These are phyloP conservation scores for Guaruba guarouba DNA, from an alignment of 2,113 vertebrate genomes.

Conservation along the genomic window DNA sequence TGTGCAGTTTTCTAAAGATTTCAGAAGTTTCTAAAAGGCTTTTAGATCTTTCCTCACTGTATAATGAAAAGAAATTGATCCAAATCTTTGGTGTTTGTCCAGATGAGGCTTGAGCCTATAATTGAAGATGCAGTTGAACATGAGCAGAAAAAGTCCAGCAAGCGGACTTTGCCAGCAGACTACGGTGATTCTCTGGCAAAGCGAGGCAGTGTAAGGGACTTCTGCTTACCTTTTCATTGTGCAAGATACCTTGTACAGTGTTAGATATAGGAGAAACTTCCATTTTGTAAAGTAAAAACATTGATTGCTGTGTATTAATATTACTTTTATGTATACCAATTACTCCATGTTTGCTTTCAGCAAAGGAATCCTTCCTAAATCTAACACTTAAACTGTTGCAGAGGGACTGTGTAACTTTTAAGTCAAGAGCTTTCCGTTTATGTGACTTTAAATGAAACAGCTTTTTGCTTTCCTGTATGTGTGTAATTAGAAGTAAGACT, in stretches of 20 bases:
- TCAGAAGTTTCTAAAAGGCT: conserved; percentile 61
- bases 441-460: conserved; percentile 27
- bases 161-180: conserved; percentile 98
- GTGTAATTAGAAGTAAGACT: conserved; percentile 16
- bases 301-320: conserved; percentile 62
- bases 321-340: conserved; percentile 63
- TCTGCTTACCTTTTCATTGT: conserved; percentile 82
- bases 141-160: conserved; percentile 99
- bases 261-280: conserved; percentile 83
- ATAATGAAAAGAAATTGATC: conserved; percentile 85
- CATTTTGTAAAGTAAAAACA: conserved; percentile 51
- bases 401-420: conserved; percentile 40
- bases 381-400: conserved; percentile 79
- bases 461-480: background rate
- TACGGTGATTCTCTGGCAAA: conserved; percentile 99
- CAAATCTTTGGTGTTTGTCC: conserved; percentile 85
- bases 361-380: conserved; percentile 84
- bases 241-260: conserved; percentile 81
- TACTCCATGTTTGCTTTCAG: conserved; percentile 69
- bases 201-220: conserved; percentile 96
- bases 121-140: conserved; percentile 97
- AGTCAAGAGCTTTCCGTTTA: conserved; percentile 22
- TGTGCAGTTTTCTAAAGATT: conserved; percentile 39
- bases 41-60: conserved; percentile 79
- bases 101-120: conserved; percentile 99